phyloP scores from a whole-genome alignment of 2,113 vertebrate species.

The Upupa epops region DNA sequence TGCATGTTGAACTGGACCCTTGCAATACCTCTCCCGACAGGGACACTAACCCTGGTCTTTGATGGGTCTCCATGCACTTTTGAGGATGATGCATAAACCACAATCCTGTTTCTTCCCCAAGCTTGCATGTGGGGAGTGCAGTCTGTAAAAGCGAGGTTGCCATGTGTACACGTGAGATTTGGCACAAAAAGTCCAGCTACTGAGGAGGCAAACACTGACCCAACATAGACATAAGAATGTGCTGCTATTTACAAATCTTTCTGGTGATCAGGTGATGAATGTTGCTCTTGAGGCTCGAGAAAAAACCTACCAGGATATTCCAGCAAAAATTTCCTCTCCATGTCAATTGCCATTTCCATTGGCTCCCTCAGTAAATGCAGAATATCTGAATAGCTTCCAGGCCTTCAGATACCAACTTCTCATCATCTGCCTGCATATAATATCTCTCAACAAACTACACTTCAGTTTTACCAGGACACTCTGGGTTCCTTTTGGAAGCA shows the following conservation, averaged over 20 bases:
- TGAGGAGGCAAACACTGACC: neutral
- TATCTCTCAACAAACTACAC: neutral
- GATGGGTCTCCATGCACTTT: neutral
- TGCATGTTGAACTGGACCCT: neutral
- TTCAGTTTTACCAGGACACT: neutral
- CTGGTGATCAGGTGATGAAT: rapidly evolving
- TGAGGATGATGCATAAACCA: neutral
- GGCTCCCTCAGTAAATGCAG: neutral
- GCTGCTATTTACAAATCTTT: neutral
- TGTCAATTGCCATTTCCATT: neutral
- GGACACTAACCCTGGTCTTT: neutral
- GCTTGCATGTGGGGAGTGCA: neutral
- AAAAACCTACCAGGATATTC: neutral
- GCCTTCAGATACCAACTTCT: neutral
- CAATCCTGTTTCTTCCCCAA: neutral
- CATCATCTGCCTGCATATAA: neutral
- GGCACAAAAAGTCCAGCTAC: neutral
- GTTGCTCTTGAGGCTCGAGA: neutral
- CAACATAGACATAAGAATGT: neutral
- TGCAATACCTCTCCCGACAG: neutral
- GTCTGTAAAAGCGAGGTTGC: neutral
- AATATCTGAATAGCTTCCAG: neutral
- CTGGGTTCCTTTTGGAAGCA: neutral
- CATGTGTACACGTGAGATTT: neutral
- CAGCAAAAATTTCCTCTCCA: neutral